A percentile compares a stretch with the other conserved stretches of the same genome.
phyloP scores from a whole-genome alignment of 1,140 invertebrate species.

The Pseudobourletiella spinata region DNA sequence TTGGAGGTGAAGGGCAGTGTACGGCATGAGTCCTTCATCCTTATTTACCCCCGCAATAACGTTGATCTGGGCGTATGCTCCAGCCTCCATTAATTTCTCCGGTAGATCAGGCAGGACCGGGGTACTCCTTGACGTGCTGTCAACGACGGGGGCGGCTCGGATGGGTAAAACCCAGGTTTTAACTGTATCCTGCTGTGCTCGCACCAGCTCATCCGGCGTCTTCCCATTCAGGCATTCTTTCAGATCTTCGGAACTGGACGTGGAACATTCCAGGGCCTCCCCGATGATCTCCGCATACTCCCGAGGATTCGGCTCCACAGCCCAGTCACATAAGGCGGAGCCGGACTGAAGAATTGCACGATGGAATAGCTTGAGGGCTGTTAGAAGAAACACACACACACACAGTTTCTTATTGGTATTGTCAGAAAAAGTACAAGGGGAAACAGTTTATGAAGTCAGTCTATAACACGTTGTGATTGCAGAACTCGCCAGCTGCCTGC shows the following conservation, averaged over 20 bases:
- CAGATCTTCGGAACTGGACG: constrained; percentile 6
- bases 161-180: constrained; percentile 1
- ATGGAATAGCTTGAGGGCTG: constrained; percentile 13
- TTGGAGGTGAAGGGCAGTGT: constrained; percentile 5
- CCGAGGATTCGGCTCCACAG: constrained; percentile 15
- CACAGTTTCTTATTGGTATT: background rate
- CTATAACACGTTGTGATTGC: too few species aligned
- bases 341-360: constrained; percentile 26
- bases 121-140: constrained; percentile 23
- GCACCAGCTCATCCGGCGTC: constrained; percentile 9
- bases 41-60: constrained; percentile 36
- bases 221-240: constrained; percentile 16
- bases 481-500: too few species aligned
- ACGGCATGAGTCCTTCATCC: constrained; percentile 34
- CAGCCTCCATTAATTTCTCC: constrained; percentile 31
- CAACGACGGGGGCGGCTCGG: constrained; percentile 30
- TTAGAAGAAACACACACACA: background rate
- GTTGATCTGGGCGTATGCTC: constrained; percentile 35
- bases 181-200: constrained; percentile 11
- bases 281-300: constrained; percentile 17
- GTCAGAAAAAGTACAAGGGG: too few species aligned
- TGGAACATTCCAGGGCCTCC: constrained; percentile 12
- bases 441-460: too few species aligned
- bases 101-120: constrained; percentile 35
- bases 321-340: constrained; percentile 18